Evolutionary conservation across 2,113 vertebrate genomes (phyloP).

Genomic region (Pachypanchax playfairii): DNA sequence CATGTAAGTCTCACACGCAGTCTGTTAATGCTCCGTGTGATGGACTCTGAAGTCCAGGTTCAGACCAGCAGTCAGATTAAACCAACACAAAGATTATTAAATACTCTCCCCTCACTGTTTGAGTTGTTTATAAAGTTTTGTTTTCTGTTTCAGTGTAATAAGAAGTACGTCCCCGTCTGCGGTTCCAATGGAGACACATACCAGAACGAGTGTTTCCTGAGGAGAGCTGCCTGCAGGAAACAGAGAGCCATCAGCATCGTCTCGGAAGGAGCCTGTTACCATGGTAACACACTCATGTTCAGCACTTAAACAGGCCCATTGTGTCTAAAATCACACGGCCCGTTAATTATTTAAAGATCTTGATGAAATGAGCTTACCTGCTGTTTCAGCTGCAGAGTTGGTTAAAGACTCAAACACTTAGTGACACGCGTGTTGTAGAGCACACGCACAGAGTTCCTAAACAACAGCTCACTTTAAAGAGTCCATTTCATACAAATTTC

Average conservation of each 20-base stretch:
- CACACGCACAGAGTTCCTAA: too few relatives aligned
- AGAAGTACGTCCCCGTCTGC: constrained; percentile 95
- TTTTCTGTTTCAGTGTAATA: constrained; percentile 86
- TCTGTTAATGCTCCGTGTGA: too few relatives aligned
- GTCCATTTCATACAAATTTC: too few relatives aligned
- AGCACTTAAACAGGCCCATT: not conserved
- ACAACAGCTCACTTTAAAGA: too few relatives aligned
- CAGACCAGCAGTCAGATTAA: too few relatives aligned
- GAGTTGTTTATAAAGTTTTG: not conserved
- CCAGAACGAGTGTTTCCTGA: constrained; percentile 96
- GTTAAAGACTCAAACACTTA: too few relatives aligned
- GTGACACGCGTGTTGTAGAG: too few relatives aligned
- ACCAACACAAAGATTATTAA: too few relatives aligned
- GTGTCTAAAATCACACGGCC: not conserved
- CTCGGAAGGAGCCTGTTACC: constrained; percentile 88
- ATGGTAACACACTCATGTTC: constrained; percentile 76
- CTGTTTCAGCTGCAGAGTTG: not conserved
- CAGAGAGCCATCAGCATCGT: constrained; percentile 88
- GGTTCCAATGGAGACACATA: constrained; percentile 98
- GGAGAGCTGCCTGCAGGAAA: constrained; percentile 92
- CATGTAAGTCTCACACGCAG: constrained; percentile 82
- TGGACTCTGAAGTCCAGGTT: too few relatives aligned
- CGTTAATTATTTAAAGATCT: not conserved
- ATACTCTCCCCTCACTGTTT: too few relatives aligned
- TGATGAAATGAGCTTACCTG: not conserved